Conservation (phyloP, 2,113 vertebrate genomes). For the Megaceryle torquata region DNA sequence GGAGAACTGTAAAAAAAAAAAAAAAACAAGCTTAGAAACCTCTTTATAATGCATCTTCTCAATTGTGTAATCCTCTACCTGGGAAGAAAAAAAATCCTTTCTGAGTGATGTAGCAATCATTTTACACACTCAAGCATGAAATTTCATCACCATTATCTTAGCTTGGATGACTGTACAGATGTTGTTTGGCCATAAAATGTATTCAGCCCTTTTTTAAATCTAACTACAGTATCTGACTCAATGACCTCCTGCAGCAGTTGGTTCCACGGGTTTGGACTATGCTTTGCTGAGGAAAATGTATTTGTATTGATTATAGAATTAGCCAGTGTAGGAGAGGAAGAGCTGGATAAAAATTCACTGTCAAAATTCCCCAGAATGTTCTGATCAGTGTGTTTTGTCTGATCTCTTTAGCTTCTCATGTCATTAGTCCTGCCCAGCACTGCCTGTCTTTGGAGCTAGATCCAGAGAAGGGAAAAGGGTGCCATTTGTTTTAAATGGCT, state of each 20-base stretch:
- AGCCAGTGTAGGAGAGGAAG: background rate
- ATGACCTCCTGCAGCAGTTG: slow-evolving; percentile 55
- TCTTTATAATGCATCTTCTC: slow-evolving; percentile 27
- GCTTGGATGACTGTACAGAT: slow-evolving; percentile 68
- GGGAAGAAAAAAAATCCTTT: slow-evolving; percentile 50
- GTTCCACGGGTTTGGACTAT: background rate
- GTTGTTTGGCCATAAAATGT: slow-evolving; percentile 69
- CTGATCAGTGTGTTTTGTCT: background rate
- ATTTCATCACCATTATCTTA: slow-evolving; percentile 74
- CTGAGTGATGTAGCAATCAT: slow-evolving; percentile 72
- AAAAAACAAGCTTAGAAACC: background rate
- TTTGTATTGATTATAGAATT: slow-evolving; percentile 18
- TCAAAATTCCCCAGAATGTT: background rate
- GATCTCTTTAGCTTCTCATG: background rate
- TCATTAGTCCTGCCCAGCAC: background rate
- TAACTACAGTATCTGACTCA: background rate
- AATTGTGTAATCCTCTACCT: slow-evolving; percentile 57
- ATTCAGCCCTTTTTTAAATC: slow-evolving; percentile 52
- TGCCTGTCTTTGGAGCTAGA: background rate
- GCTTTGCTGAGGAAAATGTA: background rate
- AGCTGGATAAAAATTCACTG: background rate
- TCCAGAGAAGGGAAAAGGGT: background rate
- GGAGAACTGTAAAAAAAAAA: slow-evolving; percentile 1
- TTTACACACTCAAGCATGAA: slow-evolving; percentile 74
- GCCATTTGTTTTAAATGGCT: background rate